Conservation (phyloP, 2,113 vertebrate genomes). For the Suncus etruscus region DNA sequence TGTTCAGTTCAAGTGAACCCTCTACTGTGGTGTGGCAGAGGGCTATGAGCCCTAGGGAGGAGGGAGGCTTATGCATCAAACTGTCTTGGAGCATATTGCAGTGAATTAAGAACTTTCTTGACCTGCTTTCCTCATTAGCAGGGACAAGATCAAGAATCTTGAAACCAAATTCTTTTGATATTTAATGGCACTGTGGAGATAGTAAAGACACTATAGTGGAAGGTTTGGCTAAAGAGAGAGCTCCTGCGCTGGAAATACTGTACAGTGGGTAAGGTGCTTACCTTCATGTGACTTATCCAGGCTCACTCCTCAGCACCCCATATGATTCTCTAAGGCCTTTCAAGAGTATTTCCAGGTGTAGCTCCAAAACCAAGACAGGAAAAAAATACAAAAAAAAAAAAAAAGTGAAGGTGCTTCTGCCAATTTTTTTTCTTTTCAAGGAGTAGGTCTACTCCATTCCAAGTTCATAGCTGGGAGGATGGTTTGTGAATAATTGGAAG, state of each 20-base stretch:
- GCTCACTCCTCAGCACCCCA: no score
- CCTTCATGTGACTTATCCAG: no score
- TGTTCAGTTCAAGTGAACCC: neutral
- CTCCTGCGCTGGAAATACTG: no score
- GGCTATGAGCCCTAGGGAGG: accelerated
- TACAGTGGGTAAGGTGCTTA: no score
- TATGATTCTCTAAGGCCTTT: no score
- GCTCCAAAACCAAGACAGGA: no score
- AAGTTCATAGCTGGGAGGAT: neutral
- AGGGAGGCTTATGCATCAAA: neutral
- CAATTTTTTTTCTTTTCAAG: neutral
- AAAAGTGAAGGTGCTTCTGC: neutral
- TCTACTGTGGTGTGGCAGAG: accelerated
- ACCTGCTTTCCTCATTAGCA: neutral
- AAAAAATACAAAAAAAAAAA: no score
- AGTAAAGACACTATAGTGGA: neutral
- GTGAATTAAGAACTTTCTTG: neutral
- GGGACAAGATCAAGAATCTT: neutral
- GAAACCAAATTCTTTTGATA: neutral
- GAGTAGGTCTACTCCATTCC: neutral
- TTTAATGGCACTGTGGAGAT: neutral
- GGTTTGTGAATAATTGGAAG: neutral
- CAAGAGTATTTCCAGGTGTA: no score
- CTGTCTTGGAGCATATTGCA: no score
- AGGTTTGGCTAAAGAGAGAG: no score